phyloP scores from a whole-genome alignment of 1,140 invertebrate genomes.

The Drosophila sp. region DNA sequence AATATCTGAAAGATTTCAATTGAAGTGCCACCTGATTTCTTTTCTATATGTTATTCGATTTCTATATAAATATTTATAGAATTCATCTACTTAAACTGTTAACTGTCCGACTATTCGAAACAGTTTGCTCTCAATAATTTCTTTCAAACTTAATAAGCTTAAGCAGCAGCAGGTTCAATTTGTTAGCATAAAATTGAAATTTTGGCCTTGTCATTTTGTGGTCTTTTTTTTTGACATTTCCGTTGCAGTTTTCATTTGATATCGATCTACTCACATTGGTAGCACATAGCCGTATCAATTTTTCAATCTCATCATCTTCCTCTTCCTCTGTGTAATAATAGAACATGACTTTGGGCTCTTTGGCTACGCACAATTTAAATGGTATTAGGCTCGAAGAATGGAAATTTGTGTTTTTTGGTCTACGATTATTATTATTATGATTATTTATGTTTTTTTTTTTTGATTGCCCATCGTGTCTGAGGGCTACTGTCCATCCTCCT shows the following conservation, averaged over 20 bases:
- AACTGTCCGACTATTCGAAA: slow-evolving; percentile 16
- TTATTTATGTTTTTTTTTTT: slow-evolving; percentile 69
- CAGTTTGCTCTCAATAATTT: slow-evolving; percentile 60
- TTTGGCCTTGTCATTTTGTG: slow-evolving; percentile 50
- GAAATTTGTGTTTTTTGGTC: slow-evolving; percentile 69
- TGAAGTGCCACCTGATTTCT: too few relatives aligned
- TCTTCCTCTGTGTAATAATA: slow-evolving; percentile 40
- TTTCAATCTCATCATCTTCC: slow-evolving; percentile 18
- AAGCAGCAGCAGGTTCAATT: slow-evolving; percentile 27
- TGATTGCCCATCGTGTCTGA: slow-evolving; percentile 41
- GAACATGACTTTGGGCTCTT: slow-evolving; percentile 61
- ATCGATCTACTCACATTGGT: slow-evolving; percentile 1
- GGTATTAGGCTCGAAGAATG: slow-evolving; percentile 73
- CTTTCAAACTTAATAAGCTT: slow-evolving; percentile 48
- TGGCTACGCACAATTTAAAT: slow-evolving; percentile 62
- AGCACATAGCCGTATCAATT: background rate
- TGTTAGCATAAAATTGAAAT: slow-evolving; percentile 52
- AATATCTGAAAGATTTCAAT: background rate
- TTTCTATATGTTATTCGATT: background rate
- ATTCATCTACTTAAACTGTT: slow-evolving; percentile 50
- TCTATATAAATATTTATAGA: background rate
- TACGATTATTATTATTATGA: slow-evolving; percentile 64
- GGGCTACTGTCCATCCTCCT: slow-evolving; percentile 62
- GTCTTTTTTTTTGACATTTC: slow-evolving; percentile 42
- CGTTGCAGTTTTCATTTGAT: slow-evolving; percentile 53